Conservation (phyloP, 2,888 invertebrate species). For the Epicampocera succincta region DNA sequence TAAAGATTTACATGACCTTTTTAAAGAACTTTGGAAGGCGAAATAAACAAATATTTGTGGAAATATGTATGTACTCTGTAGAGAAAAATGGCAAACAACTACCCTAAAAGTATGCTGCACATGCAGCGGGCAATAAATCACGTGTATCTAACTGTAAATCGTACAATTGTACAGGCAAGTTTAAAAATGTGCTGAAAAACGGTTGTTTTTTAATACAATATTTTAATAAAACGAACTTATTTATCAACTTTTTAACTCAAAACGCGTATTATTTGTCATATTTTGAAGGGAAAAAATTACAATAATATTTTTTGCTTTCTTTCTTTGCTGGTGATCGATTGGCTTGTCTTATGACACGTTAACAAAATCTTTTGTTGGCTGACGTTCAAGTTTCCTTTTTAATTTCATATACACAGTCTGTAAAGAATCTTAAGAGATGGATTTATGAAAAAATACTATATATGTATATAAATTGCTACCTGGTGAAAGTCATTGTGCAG, state of each 20-base stretch:
- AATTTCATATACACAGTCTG: background rate
- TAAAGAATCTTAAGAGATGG: conserved; percentile 24
- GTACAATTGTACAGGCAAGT: too few species aligned
- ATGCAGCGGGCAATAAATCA: too few species aligned
- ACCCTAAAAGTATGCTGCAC: too few species aligned
- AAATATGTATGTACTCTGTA: too few species aligned
- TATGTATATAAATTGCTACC: conserved; percentile 50
- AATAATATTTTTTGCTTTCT: conserved; percentile 18
- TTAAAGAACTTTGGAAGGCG: too few species aligned
- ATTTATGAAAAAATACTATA: background rate
- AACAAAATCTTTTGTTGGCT: conserved; percentile 63
- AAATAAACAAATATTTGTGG: too few species aligned
- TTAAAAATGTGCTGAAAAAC: too few species aligned
- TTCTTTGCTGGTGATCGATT: conserved; percentile 59
- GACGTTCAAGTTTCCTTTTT: conserved; percentile 33
- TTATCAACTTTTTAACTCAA: background rate
- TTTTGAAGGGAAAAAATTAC: conserved; percentile 10
- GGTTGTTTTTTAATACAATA: too few species aligned
- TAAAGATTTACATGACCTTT: too few species aligned
- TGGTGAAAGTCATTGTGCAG: conserved; percentile 14
- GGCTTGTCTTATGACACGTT: conserved; percentile 58
- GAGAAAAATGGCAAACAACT: too few species aligned
- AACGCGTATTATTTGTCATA: background rate
- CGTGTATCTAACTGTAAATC: too few species aligned
- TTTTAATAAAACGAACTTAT: too few species aligned